Evolutionary conservation across 2,113 vertebrate species (phyloP).

Genomic region (Odocoileus hemionus): DNA sequence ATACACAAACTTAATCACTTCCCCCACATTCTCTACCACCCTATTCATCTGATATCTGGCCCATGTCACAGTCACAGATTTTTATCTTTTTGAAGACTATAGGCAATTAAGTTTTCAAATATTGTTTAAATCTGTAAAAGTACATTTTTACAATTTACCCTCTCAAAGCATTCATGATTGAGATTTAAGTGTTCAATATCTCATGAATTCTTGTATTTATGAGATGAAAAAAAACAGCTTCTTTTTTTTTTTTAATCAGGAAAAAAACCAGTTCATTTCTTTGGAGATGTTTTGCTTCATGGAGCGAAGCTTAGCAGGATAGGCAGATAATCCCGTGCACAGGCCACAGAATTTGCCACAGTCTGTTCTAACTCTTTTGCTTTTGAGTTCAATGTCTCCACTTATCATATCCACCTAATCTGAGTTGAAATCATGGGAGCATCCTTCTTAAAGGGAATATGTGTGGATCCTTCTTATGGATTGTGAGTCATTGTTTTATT

Average conservation of each 20-base stretch:
- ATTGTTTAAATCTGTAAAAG: not conserved
- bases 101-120: not conserved
- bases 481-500: not conserved
- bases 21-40: not conserved
- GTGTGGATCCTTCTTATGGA: not conserved
- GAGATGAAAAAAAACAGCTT: not conserved
- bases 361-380: not conserved
- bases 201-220: not conserved
- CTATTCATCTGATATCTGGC: not conserved
- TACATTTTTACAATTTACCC: not conserved
- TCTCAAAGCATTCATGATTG: not conserved
- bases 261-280: not conserved
- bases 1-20: not conserved
- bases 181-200: not conserved
- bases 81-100: not conserved
- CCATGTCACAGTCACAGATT: not conserved
- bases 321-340: not conserved
- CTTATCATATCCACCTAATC: not conserved
- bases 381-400: not conserved
- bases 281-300: not conserved
- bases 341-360: not conserved
- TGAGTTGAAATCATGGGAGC: not conserved
- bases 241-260: not conserved
- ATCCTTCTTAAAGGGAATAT: not conserved
- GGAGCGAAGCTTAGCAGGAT: not conserved